These are phyloP conservation scores for Aegithalos caudatus DNA, from an alignment of 2,113 vertebrate genomes.

Conservation along the genomic window DNA sequence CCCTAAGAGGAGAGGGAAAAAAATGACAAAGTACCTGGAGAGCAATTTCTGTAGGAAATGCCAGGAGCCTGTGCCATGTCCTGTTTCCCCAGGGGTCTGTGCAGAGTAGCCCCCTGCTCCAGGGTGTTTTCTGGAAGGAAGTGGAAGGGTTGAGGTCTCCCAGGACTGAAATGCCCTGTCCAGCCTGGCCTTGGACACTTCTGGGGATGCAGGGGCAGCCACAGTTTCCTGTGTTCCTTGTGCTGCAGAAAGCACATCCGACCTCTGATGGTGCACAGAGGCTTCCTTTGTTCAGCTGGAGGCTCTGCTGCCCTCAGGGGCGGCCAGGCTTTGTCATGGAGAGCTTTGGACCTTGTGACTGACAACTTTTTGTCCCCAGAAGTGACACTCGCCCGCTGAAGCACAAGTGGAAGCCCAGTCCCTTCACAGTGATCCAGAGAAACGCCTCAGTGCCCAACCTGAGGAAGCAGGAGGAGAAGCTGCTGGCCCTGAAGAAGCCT, in stretches of 20 bases:
- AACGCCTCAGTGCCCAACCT: slow-evolving; percentile 98
- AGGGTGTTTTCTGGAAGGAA: neutral
- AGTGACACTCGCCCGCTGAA: slow-evolving; percentile 91
- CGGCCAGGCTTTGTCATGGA: neutral
- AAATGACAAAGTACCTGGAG: neutral
- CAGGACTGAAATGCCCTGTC: neutral
- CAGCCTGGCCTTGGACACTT: neutral
- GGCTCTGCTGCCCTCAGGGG: neutral
- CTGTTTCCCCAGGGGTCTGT: neutral
- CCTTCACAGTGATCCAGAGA: slow-evolving; percentile 92
- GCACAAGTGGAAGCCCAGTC: slow-evolving; percentile 96
- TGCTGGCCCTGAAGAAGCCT: slow-evolving; percentile 90
- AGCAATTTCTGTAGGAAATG: neutral
- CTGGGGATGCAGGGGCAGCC: neutral
- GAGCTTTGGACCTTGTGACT: neutral
- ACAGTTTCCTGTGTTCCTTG: neutral
- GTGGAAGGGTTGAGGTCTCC: neutral
- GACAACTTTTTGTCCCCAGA: slow-evolving; percentile 61
- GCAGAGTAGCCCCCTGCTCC: no score
- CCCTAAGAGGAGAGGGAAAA: neutral
- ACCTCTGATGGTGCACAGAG: neutral
- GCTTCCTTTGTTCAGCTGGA: neutral
- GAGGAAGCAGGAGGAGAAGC: slow-evolving; percentile 88
- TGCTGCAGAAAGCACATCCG: neutral
- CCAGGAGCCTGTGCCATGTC: neutral